A percentile compares a stretch with the other conserved stretches of the same genome.
Evolutionary conservation across 2,797 vertebrate species (phyloP).

Genomic region (Trematomus bernacchii): DNA sequence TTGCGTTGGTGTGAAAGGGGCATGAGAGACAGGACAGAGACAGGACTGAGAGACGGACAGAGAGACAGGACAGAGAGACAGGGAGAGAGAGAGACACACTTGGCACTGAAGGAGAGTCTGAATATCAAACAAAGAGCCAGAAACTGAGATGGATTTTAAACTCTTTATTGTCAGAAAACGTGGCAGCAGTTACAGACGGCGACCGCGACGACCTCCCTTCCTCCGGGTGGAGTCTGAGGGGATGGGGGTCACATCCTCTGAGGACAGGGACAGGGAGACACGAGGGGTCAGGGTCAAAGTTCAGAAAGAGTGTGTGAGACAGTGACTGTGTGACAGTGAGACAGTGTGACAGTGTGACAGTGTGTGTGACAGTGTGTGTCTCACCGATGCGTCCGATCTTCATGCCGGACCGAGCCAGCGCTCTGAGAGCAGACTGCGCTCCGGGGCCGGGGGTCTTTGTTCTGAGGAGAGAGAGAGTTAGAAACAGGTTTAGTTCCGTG

Average conservation of each 20-base stretch:
- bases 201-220: conserved; percentile 97
- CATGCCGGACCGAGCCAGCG: conserved; percentile 97
- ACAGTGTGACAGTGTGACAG: no score
- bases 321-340: accelerated
- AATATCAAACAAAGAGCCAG: no score
- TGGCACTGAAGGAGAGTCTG: no score
- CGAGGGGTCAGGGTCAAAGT: no score
- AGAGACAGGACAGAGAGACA: no score
- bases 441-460: conserved; percentile 98
- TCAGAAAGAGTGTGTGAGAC: no score
- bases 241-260: conserved; percentile 99
- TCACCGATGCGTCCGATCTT: conserved; percentile 98
- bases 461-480: conserved; percentile 72
- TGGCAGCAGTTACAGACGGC: conserved; percentile 88
- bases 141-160: no score
- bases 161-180: conserved; percentile 88
- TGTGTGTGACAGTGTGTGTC: conserved; percentile 63
- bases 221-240: conserved; percentile 98
- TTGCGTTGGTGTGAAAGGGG: no score
- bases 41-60: no score
- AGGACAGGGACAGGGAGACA: background rate
- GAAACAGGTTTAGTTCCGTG: no score
- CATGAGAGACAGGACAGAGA: no score
- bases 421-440: conserved; percentile 97
- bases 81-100: no score